Conservation (phyloP, 2,888 invertebrate genomes). For the Tenthredo scrophulariae region DNA sequence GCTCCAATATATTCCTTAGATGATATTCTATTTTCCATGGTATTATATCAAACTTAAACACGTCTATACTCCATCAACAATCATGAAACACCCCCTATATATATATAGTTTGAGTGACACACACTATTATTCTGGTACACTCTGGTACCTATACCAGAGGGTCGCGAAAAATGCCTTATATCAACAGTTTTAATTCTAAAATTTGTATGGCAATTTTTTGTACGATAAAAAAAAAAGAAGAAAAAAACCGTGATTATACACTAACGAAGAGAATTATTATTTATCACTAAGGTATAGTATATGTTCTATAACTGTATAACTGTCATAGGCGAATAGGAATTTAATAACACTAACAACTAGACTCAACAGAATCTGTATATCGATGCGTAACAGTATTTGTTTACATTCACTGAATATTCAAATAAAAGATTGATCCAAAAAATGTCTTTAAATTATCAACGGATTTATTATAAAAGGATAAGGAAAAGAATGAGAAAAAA, state of each 20-base stretch:
- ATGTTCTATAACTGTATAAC: constrained; percentile 26
- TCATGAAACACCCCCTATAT: too few species aligned
- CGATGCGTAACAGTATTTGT: constrained; percentile 21
- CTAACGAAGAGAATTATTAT: constrained; percentile 18
- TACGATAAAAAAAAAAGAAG: background rate
- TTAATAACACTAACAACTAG: constrained; percentile 51
- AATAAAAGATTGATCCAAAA: background rate
- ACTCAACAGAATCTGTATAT: constrained; percentile 34
- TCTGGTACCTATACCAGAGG: too few species aligned
- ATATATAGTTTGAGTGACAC: too few species aligned
- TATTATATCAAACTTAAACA: too few species aligned
- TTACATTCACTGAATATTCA: constrained; percentile 16
- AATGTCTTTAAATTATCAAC: background rate
- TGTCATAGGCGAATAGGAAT: constrained; percentile 51
- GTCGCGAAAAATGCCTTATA: too few species aligned
- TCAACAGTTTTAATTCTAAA: constrained; percentile 25
- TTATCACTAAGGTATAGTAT: constrained; percentile 24
- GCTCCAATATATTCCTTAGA: too few species aligned
- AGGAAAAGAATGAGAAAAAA: background rate
- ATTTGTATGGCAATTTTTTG: constrained; percentile 6
- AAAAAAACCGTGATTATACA: constrained; percentile 7
- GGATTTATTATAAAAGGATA: background rate
- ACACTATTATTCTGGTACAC: too few species aligned
- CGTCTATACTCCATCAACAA: too few species aligned
- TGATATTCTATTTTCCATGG: too few species aligned